A percentile compares a stretch with the other conserved stretches of the same genome.
These are phyloP conservation scores for Calephelis virginiensis DNA, from an alignment of 1,140 invertebrate genomes.

Conservation along the genomic window DNA sequence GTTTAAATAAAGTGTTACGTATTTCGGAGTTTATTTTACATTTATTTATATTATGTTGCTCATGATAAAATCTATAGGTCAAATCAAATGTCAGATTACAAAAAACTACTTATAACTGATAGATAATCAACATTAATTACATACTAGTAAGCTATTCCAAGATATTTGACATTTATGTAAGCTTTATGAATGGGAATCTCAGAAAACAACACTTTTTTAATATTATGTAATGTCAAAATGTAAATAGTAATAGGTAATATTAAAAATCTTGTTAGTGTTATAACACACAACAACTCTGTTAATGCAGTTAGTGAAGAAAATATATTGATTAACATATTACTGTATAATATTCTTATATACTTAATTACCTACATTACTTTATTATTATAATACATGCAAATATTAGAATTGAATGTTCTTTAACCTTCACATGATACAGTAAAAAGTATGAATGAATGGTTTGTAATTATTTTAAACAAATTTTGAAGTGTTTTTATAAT, in stretches of 20 bases:
- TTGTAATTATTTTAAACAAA: not conserved
- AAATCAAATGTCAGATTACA: not conserved
- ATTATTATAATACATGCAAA: conserved; percentile 21
- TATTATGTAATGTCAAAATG: no score
- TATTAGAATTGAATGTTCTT: conserved; percentile 8
- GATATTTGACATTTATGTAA: not conserved
- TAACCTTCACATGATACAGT: conserved; percentile 22
- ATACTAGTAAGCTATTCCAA: not conserved
- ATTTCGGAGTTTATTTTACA: no score
- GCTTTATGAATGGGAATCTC: not conserved
- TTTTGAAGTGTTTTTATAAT: no score
- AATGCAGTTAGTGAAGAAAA: conserved; percentile 1
- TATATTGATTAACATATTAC: conserved; percentile 2
- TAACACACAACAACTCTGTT: conserved; percentile 10
- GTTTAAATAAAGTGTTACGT: no score
- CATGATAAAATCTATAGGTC: no score
- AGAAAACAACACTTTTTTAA: no score
- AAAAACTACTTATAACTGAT: not conserved
- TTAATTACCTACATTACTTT: conserved; percentile 2
- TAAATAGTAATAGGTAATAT: not conserved
- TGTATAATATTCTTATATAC: not conserved
- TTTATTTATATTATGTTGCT: not conserved
- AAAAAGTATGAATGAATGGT: conserved; percentile 3
- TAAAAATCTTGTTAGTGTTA: not conserved
- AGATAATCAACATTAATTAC: not conserved